These are phyloP conservation scores for Coranthus polyacanthus DNA, from an alignment of 2,797 vertebrate genomes.

Conservation along the genomic window DNA sequence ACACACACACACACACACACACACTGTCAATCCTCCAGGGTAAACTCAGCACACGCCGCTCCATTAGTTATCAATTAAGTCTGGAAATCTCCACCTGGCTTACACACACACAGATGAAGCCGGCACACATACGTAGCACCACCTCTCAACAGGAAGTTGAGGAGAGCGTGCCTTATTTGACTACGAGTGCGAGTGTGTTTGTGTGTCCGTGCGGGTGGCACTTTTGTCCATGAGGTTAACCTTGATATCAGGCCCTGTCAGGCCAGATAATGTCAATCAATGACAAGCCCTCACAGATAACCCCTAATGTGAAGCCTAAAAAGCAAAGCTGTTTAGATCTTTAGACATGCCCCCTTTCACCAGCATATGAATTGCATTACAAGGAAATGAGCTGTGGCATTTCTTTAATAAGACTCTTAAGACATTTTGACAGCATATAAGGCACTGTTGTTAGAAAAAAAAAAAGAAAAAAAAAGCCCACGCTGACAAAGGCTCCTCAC, in stretches of 20 bases:
- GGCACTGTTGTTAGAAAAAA: conserved; percentile 78
- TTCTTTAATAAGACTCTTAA: conserved; percentile 87
- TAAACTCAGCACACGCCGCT: conserved; percentile 85
- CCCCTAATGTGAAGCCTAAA: conserved; percentile 86
- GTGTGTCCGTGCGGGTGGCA: conserved; percentile 70
- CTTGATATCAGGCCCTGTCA: conserved; percentile 87
- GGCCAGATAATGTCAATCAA: conserved; percentile 86
- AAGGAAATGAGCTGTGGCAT: conserved; percentile 85
- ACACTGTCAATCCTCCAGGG: conserved; percentile 79
- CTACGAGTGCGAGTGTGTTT: conserved; percentile 49
- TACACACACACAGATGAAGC: conserved; percentile 33
- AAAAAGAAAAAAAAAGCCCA: conserved; percentile 61
- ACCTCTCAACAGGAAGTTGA: conserved; percentile 65
- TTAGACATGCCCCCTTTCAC: conserved; percentile 84
- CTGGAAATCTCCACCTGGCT: conserved; percentile 86
- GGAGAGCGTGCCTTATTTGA: conserved; percentile 57
- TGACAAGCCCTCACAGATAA: conserved; percentile 84
- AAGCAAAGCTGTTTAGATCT: conserved; percentile 86
- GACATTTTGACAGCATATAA: conserved; percentile 86
- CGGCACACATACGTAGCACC: conserved; percentile 29
- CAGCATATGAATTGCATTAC: conserved; percentile 85
- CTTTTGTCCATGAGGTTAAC: conserved; percentile 85
- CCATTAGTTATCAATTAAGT: conserved; percentile 90
- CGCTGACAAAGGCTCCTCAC: conserved; percentile 73
- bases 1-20: conserved; percentile 31